Percentiles rank a stretch among this genome's conserved stretches.
These are phyloP conservation scores for Epinephelus malabaricus DNA, from an alignment of 2,797 vertebrate genomes.

Conservation along the genomic window DNA sequence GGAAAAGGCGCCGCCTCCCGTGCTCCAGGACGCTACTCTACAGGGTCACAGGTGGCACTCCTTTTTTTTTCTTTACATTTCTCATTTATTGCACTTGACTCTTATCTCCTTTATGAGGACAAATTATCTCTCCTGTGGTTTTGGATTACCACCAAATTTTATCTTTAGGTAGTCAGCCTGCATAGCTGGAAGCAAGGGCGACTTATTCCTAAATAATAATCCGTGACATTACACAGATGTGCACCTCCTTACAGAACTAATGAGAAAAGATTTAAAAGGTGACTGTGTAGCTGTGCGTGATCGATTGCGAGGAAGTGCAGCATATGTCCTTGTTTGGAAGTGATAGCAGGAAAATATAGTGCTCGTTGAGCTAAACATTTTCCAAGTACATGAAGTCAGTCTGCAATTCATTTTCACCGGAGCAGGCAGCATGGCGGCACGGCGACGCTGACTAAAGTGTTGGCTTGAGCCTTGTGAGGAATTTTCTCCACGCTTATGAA, in stretches of 20 bases:
- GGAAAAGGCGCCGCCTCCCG: slow-evolving; percentile 94
- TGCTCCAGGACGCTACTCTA: slow-evolving; percentile 94
- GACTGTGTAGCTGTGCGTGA: slow-evolving; percentile 1
- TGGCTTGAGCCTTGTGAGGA: slow-evolving; percentile 42
- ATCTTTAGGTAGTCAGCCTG: not conserved
- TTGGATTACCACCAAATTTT: not conserved
- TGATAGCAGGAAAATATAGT: slow-evolving; percentile 2
- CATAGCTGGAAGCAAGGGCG: not conserved
- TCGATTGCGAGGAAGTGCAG: slow-evolving; percentile 13
- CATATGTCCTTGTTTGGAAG: slow-evolving; percentile 21
- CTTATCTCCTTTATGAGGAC: not conserved
- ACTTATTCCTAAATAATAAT: slow-evolving; percentile 1
- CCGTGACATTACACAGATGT: slow-evolving; percentile 16
- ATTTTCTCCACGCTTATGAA: slow-evolving; percentile 35
- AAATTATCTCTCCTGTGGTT: not conserved
- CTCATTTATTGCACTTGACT: not conserved
- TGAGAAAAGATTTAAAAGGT: slow-evolving; percentile 8
- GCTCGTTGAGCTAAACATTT: slow-evolving; percentile 31
- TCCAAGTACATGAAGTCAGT: slow-evolving; percentile 33
- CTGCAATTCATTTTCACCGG: slow-evolving; percentile 37
- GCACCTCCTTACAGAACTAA: not conserved
- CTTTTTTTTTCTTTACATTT: not conserved
- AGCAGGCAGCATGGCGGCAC: slow-evolving; percentile 10
- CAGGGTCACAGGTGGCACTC: slow-evolving; percentile 93
- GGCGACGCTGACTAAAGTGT: slow-evolving; percentile 29